Percentiles rank a stretch among this genome's conserved stretches.
phyloP scores from a whole-genome alignment of 2,113 vertebrate genomes.

The Tragelaphus strepsiceros region DNA sequence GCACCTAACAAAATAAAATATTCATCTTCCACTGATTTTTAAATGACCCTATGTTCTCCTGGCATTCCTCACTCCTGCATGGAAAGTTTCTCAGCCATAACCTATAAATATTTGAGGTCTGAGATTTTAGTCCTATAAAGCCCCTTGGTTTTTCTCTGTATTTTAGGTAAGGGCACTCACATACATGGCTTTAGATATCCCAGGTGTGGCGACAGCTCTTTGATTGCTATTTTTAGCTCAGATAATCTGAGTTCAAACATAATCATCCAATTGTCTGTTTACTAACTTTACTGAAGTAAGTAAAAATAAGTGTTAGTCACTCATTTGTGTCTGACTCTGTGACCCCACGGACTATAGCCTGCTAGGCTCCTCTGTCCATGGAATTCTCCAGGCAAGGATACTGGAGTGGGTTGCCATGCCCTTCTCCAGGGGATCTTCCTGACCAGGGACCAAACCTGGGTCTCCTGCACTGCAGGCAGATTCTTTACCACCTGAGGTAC shows the following conservation, averaged over 20 bases:
- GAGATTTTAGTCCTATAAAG: background rate
- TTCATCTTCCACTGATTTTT: background rate
- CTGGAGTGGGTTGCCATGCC: background rate
- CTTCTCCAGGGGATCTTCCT: background rate
- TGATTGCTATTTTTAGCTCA: background rate
- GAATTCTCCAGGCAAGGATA: background rate
- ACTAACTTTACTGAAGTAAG: background rate
- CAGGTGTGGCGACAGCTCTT: background rate
- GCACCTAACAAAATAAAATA: background rate
- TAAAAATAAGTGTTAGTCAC: background rate
- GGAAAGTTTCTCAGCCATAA: background rate
- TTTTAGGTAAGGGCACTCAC: background rate
- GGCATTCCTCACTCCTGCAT: background rate
- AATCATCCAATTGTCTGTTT: background rate
- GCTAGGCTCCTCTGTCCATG: background rate
- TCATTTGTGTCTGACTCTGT: background rate
- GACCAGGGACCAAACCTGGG: background rate
- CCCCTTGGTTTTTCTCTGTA: background rate
- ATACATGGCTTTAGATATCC: background rate
- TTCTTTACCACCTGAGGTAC: background rate
- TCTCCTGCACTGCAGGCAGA: background rate
- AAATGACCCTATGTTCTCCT: background rate
- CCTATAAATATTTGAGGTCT: background rate
- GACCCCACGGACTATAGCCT: background rate
- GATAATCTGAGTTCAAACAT: background rate